Percentiles rank a stretch among this genome's conserved stretches.
Evolutionary conservation across 2,888 invertebrate species (phyloP).

Genomic region (Drosophila rellima): DNA sequence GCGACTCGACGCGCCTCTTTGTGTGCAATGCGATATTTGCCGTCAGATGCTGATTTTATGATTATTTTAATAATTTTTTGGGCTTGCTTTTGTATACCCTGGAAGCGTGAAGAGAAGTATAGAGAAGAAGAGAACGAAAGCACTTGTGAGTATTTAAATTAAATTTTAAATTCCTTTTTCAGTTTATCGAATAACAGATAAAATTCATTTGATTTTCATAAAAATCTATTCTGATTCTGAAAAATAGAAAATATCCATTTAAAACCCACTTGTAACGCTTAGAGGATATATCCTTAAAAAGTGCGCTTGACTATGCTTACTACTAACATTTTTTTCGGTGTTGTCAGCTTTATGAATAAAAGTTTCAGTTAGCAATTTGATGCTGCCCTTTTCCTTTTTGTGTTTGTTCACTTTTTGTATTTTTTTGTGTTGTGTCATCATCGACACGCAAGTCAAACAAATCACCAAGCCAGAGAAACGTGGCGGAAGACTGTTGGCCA

Average conservation of each 20-base stretch:
- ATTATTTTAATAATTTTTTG: constrained; percentile 62
- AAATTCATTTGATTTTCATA: too few species aligned
- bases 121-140: too few species aligned
- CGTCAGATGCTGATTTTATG: constrained; percentile 64
- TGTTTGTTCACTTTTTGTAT: constrained; percentile 27
- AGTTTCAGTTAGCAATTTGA: constrained; percentile 59
- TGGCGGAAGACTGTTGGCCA: constrained; percentile 7
- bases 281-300: background rate
- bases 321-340: background rate
- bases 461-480: constrained; percentile 68
- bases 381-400: constrained; percentile 22
- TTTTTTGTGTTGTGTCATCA: constrained; percentile 79
- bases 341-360: constrained; percentile 33
- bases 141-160: background rate
- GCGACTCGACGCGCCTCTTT: constrained; percentile 15
- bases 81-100: constrained; percentile 14
- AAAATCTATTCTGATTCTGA: too few species aligned
- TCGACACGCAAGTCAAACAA: constrained; percentile 83
- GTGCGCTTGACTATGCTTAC: background rate
- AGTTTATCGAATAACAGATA: too few species aligned
- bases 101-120: too few species aligned
- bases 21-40: constrained; percentile 52
- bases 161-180: too few species aligned
- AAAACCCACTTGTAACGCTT: background rate
- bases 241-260: background rate